These are phyloP conservation scores for Drosophila quinaria DNA, from an alignment of 2,888 invertebrate species.

Conservation along the genomic window DNA sequence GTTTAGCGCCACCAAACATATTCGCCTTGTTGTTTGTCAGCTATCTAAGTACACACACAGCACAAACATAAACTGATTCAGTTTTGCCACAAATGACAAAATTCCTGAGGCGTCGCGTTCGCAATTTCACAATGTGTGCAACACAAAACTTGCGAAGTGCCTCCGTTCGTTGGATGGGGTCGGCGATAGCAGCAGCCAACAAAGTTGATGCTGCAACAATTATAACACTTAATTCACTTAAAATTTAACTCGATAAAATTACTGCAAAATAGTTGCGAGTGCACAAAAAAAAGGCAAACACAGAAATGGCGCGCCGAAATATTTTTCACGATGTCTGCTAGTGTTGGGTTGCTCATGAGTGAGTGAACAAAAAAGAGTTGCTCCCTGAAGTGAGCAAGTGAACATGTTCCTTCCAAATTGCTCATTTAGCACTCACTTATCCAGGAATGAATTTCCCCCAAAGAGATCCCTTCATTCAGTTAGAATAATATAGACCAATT, in stretches of 20 bases:
- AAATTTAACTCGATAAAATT: neutral
- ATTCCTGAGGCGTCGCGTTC: conserved; percentile 22
- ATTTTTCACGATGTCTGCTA: conserved; percentile 71
- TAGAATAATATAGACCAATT: no score
- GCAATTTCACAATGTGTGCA: conserved; percentile 19
- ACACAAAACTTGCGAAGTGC: conserved; percentile 8
- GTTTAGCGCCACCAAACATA: conserved; percentile 85
- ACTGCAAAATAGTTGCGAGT: neutral
- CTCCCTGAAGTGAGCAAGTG: no score
- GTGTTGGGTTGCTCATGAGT: no score
- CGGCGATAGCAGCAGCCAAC: neutral
- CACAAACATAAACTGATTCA: conserved; percentile 42
- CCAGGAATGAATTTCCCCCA: no score
- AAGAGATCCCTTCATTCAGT: no score
- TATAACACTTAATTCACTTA: conserved; percentile 21
- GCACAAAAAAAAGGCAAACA: conserved; percentile 32
- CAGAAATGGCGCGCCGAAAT: conserved; percentile 71
- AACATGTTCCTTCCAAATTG: no score
- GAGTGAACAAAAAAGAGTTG: no score
- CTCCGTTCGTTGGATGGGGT: neutral
- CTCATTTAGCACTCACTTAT: no score
- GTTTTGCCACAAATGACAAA: conserved; percentile 8
- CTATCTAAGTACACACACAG: conserved; percentile 14
- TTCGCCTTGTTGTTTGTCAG: conserved; percentile 12
- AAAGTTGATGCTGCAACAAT: neutral